Conservation (phyloP, 2,888 invertebrate genomes). For the Drosophila nr. fundita region DNA sequence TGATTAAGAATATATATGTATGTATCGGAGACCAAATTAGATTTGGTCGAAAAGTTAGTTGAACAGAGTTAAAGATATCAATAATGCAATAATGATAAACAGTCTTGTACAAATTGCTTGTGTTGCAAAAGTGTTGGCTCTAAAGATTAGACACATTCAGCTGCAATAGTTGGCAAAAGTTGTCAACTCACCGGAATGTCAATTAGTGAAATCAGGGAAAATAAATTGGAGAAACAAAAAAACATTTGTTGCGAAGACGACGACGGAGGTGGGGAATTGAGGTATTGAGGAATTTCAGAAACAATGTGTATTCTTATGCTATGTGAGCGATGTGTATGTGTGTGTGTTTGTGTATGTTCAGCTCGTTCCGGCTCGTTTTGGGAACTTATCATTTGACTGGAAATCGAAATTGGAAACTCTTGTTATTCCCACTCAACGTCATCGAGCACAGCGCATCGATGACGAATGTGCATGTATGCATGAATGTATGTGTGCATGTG, state of each 20-base stretch:
- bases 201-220: conserved; percentile 21
- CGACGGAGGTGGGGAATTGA: not conserved
- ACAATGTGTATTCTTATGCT: conserved; percentile 27
- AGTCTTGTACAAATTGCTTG: not conserved
- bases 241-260: conserved; percentile 20
- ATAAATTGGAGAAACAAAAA: conserved; percentile 3
- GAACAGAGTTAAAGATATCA: not conserved
- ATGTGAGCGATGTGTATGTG: not conserved
- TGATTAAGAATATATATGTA: not conserved
- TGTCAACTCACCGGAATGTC: conserved; percentile 20
- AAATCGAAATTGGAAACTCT: conserved; percentile 53
- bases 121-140: not conserved
- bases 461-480: conserved; percentile 28
- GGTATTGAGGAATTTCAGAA: conserved; percentile 2
- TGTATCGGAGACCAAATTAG: not conserved
- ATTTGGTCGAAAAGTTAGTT: not conserved
- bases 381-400: conserved; percentile 57
- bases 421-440: conserved; percentile 16
- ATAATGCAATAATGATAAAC: not conserved
- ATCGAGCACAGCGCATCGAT: conserved; percentile 26
- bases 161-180: not conserved
- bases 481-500: conserved; percentile 3
- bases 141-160: not conserved
- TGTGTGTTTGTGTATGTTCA: conserved; percentile 6
- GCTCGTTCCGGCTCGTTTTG: conserved; percentile 35